These are phyloP conservation scores for Galeopterus variegatus DNA, from an alignment of 2,113 vertebrate genomes.

Conservation along the genomic window DNA sequence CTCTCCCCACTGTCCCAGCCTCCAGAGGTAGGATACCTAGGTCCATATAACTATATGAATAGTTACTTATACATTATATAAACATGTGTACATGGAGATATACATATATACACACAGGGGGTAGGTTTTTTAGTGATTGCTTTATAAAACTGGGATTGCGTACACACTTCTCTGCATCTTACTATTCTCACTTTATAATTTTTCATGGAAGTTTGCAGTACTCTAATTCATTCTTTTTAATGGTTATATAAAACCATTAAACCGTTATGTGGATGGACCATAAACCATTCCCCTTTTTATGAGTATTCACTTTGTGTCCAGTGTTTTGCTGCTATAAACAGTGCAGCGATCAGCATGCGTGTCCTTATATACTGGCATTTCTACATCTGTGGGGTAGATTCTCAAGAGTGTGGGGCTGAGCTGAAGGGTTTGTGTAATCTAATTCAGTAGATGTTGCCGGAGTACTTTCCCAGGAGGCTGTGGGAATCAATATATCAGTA, in stretches of 20 bases:
- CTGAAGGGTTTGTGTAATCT: neutral
- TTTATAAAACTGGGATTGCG: neutral
- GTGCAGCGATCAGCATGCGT: accelerated
- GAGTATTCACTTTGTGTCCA: neutral
- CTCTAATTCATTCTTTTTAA: neutral
- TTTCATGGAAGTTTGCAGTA: neutral
- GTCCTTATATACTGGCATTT: neutral
- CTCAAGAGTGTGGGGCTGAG: neutral
- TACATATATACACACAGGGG: neutral
- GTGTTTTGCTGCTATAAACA: neutral
- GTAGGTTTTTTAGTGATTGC: neutral
- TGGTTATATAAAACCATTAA: neutral
- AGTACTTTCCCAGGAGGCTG: neutral
- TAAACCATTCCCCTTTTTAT: neutral
- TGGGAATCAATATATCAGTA: accelerated
- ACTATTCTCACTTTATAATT: neutral
- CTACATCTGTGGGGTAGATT: neutral
- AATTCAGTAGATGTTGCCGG: neutral
- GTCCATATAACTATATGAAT: neutral
- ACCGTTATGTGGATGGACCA: neutral
- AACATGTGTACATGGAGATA: accelerated
- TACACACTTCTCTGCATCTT: neutral
- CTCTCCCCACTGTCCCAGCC: neutral
- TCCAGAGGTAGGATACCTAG: neutral
- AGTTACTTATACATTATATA: neutral